phyloP scores from a whole-genome alignment of 2,888 invertebrate species.

The Entomobrya proxima region DNA sequence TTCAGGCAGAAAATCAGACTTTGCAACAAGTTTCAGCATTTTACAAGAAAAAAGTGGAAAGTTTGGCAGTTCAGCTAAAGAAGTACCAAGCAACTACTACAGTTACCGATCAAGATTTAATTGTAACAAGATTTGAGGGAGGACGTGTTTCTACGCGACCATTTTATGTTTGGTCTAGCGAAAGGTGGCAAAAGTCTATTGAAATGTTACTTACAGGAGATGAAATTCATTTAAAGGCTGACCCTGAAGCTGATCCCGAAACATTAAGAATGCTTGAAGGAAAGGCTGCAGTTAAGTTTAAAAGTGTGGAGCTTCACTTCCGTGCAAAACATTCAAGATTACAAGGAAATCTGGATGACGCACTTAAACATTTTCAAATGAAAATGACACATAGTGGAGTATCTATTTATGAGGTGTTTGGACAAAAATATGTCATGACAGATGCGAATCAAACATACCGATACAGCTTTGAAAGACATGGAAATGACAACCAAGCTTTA shows the following conservation, averaged over 20 bases:
- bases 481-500: no score
- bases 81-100: neutral
- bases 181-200: conserved; percentile 2
- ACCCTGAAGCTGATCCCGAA: no score
- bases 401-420: conserved; percentile 27
- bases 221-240: neutral
- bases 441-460: neutral
- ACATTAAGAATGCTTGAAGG: neutral
- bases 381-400: conserved; percentile 53
- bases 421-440: conserved; percentile 5
- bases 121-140: conserved; percentile 12
- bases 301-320: conserved; percentile 14
- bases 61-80: neutral
- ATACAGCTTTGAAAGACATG: conserved; percentile 59
- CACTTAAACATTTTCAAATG: conserved; percentile 28
- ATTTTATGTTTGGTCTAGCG: conserved; percentile 58
- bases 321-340: neutral
- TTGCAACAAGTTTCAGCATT: neutral
- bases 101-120: neutral
- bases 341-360: conserved; percentile 26
- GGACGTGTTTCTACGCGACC: neutral
- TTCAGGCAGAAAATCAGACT: neutral
- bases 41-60: neutral
- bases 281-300: conserved; percentile 57
- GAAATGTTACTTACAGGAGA: neutral